Percentiles rank a stretch among this genome's conserved stretches.
Evolutionary conservation across 2,797 vertebrate species (phyloP).

Genomic region (Anas capensis): DNA sequence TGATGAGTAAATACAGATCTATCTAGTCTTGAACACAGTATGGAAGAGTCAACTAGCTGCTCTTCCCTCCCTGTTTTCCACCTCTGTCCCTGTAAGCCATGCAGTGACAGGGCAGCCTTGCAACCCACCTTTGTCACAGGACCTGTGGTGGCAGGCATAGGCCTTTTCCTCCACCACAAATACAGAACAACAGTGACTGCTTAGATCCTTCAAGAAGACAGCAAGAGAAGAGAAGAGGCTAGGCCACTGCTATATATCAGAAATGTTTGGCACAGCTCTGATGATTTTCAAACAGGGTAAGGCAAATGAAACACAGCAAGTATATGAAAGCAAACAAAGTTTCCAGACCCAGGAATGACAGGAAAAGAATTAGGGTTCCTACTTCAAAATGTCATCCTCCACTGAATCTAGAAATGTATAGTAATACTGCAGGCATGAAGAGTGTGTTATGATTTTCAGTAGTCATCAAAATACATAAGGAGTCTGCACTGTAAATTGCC

Average conservation of each 20-base stretch:
- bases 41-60: neutral
- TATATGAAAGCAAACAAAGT: neutral
- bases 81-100: neutral
- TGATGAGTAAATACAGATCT: neutral
- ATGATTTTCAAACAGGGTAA: neutral
- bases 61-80: neutral
- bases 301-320: neutral
- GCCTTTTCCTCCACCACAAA: neutral
- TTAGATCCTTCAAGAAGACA: neutral
- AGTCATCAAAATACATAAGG: neutral
- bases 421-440: neutral
- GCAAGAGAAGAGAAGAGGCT: neutral
- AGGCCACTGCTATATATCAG: neutral
- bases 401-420: neutral
- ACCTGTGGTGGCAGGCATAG: rapidly evolving
- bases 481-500: neutral
- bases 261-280: neutral
- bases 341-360: neutral
- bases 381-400: neutral
- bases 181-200: rapidly evolving
- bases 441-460: neutral
- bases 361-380: neutral
- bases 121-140: neutral
- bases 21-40: neutral
- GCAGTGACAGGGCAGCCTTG: neutral